Evolutionary conservation across 2,797 vertebrate species (phyloP).

Genomic region (Notamacropus eugenii): DNA sequence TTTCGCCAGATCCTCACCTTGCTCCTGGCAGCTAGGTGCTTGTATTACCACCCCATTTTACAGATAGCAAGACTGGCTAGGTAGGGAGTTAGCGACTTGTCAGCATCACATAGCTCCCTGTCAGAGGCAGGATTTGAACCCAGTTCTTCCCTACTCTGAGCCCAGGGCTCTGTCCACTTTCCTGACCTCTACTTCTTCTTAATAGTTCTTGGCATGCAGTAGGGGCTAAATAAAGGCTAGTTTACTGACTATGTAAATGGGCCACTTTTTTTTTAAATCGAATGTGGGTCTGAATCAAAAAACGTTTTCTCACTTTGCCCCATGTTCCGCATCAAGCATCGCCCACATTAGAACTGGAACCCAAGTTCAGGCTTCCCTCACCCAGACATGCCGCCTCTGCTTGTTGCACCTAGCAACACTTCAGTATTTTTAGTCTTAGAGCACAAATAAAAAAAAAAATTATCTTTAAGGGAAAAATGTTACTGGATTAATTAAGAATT

Average conservation of each 20-base stretch:
- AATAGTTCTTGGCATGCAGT: not conserved
- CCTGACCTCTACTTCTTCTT: not conserved
- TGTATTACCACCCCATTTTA: not conserved
- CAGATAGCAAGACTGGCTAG: not conserved
- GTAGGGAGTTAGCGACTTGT: not conserved
- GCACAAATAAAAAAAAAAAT: not conserved
- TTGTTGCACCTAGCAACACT: not conserved
- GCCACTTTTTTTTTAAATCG: not conserved
- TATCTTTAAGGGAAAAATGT: slow-evolving; percentile 31
- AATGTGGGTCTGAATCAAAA: not conserved
- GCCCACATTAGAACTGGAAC: not conserved
- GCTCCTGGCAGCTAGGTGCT: not conserved
- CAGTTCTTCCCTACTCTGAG: not conserved
- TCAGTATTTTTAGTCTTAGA: not conserved
- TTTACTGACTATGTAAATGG: not conserved
- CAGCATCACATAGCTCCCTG: not conserved
- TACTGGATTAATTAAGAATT: slow-evolving; percentile 45
- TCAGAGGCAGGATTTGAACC: not conserved
- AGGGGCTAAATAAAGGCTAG: not conserved
- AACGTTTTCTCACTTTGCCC: not conserved
- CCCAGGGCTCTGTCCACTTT: not conserved
- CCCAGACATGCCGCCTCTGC: not conserved
- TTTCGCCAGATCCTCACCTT: not conserved
- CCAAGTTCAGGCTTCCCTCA: not conserved
- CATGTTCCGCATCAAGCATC: not conserved